Conservation (phyloP, 2,113 vertebrate genomes). For the Chamaetylas fuelleborni region DNA sequence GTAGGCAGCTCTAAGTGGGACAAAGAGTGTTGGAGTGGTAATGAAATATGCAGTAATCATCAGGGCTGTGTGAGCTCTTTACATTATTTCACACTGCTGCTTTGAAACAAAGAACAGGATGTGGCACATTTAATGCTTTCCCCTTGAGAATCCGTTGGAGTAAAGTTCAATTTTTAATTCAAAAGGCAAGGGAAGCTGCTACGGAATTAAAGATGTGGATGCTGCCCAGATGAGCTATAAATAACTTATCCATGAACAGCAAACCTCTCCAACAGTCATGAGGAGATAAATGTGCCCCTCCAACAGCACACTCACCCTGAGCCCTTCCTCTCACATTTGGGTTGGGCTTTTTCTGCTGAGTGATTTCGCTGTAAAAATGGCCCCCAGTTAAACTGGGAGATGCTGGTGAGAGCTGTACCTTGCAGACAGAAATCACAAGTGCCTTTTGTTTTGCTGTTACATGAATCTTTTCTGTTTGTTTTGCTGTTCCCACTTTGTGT, state of each 20-base stretch:
- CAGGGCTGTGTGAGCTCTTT: constrained; percentile 38
- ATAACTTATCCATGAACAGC: constrained; percentile 23
- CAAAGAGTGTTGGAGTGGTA: constrained; percentile 56
- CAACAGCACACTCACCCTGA: neutral
- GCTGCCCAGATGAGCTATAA: constrained; percentile 43
- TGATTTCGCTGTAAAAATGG: neutral
- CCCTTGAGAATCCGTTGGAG: constrained; percentile 49
- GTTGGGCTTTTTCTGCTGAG: neutral
- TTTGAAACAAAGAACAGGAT: constrained; percentile 68
- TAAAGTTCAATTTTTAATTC: constrained; percentile 68
- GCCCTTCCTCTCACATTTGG: neutral
- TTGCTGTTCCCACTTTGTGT: neutral
- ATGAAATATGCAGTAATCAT: constrained; percentile 54
- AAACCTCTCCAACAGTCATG: neutral
- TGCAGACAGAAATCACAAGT: neutral
- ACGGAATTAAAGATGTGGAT: constrained; percentile 40
- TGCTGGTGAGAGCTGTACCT: neutral
- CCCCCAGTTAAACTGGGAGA: neutral
- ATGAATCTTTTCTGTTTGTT: neutral
- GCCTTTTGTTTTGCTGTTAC: neutral
- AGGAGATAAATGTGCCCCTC: neutral
- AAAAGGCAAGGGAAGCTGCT: constrained; percentile 49
- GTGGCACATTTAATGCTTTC: constrained; percentile 59
- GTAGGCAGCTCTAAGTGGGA: constrained; percentile 50
- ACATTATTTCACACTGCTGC: constrained; percentile 63